These are phyloP conservation scores for Digitonthophagus gazella DNA, from an alignment of 2,888 invertebrate species.

Conservation along the genomic window DNA sequence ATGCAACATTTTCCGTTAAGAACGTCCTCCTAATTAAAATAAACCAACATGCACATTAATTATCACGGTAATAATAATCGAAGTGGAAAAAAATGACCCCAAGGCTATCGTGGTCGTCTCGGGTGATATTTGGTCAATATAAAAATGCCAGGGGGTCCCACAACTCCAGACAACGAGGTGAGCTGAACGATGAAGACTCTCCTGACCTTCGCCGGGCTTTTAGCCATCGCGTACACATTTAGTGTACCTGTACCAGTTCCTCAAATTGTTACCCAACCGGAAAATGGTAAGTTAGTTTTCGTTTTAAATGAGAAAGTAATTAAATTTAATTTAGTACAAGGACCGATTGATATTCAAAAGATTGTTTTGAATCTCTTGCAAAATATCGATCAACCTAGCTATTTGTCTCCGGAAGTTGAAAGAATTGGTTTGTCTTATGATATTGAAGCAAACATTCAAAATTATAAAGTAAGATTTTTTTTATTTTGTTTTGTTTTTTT, in stretches of 20 bases:
- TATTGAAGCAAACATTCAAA: slow-evolving; percentile 49
- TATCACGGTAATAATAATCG: not conserved
- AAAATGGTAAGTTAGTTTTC: slow-evolving; percentile 47
- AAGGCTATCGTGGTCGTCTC: not conserved
- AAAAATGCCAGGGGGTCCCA: not conserved
- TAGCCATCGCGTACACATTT: slow-evolving; percentile 38
- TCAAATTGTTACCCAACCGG: slow-evolving; percentile 34
- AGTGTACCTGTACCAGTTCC: slow-evolving; percentile 37
- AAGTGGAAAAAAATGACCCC: not conserved
- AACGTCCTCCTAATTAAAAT: not conserved
- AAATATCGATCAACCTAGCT: slow-evolving; percentile 64
- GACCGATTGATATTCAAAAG: slow-evolving; percentile 41
- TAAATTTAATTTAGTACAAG: not conserved
- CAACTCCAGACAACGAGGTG: slow-evolving; percentile 10
- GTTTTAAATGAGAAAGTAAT: slow-evolving; percentile 1
- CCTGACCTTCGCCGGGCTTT: not conserved
- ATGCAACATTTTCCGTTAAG: no score
- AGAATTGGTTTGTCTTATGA: slow-evolving; percentile 60
- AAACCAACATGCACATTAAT: not conserved
- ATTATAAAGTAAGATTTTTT: slow-evolving; percentile 37
- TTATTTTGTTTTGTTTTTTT: not conserved
- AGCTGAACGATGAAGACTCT: slow-evolving; percentile 8
- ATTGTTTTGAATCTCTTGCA: slow-evolving; percentile 60
- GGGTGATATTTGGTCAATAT: not conserved
- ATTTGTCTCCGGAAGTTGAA: slow-evolving; percentile 53